A percentile compares a stretch with the other conserved stretches of the same genome.
These are phyloP conservation scores for Spinibarbus caldwelli DNA, from an alignment of 2,797 vertebrate genomes.

Conservation along the genomic window DNA sequence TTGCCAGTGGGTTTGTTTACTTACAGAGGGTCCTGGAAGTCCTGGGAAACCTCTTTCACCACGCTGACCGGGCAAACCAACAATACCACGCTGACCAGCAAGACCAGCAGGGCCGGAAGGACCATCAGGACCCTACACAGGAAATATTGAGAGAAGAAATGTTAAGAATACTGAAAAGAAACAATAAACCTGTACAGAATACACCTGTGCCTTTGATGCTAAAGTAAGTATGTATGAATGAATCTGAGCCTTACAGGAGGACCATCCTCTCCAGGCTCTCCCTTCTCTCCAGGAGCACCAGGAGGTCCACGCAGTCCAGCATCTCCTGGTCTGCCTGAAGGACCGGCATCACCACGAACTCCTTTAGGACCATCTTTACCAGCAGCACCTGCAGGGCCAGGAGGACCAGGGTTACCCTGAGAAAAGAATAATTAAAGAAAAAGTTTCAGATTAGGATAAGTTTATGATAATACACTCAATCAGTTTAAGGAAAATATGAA, in stretches of 20 bases:
- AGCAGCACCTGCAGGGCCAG: constrained; percentile 84
- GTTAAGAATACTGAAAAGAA: constrained; percentile 1
- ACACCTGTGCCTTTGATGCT: neutral
- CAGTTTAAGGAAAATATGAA: neutral
- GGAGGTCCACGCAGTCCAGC: constrained; percentile 86
- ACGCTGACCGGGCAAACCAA: constrained; percentile 94
- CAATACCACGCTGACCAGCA: constrained; percentile 92
- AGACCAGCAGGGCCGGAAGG: constrained; percentile 90
- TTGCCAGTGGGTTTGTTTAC: constrained; percentile 60
- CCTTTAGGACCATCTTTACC: constrained; percentile 98
- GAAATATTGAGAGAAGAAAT: constrained; percentile 4
- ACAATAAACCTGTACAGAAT: neutral
- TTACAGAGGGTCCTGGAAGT: constrained; percentile 93
- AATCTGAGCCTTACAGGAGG: constrained; percentile 76
- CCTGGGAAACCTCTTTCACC: constrained; percentile 97
- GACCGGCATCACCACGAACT: constrained; percentile 85
- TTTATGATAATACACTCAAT: neutral
- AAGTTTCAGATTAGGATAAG: neutral
- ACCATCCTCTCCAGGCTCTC: constrained; percentile 88
- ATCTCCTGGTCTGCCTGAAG: constrained; percentile 87
- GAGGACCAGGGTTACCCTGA: constrained; percentile 92
- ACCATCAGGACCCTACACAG: constrained; percentile 85
- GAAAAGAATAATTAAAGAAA: neutral
- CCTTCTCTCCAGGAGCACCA: constrained; percentile 89
- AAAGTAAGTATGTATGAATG: neutral